Base-by-base conservation (phyloP, 2,797 vertebrate species). In the Hirundo rustica region DNA sequence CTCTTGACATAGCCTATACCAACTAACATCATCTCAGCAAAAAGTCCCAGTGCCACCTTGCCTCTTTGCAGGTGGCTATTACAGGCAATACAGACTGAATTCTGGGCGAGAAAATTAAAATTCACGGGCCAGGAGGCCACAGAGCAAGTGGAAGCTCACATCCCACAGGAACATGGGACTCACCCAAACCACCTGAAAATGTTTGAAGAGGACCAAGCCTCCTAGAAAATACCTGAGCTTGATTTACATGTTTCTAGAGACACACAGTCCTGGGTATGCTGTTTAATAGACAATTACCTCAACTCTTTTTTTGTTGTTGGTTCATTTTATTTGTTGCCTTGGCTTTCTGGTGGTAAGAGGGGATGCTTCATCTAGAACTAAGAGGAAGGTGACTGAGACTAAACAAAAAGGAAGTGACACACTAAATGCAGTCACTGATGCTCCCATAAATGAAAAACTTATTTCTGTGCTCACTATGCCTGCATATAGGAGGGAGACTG, bases 151-250 rank as follows among this genome's bases (percentile, higher is more conserved):
- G n/a, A 62, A 79, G 23, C 14, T 44, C 16, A 83, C 32, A 27
- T 25, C 10, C 32, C 10, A 51, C 3, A 38, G 29, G 45, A 88
- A 66, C 5, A 34, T 0, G 0, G 20, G 34, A 66, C 34, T 34
- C 75, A 27, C 6, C 14, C 13, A 73, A 67, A 67, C 12, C 25
- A 45, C 13, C 26, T 40, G 48, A 30, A 62, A 48, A 48, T 51
- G 17, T 54, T 1, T 82, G 40, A 85, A 92, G 57, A 10, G 11
- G 7, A 32, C 16, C 55, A 70, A 26, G 17, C 7, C 16, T 62
- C 19, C 22, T 8, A 71, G 53, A 67, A 80, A 67, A 80, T 20
- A 9, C 40, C 38, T 61, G 36, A 47, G 27, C 12, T 83, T 34
- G 25, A 29, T 66, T 48, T 79, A 66, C 21, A 7, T 1, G 1